Evolutionary conservation across 2,888 invertebrate genomes (phyloP).

Genomic region (Alitta virens): DNA sequence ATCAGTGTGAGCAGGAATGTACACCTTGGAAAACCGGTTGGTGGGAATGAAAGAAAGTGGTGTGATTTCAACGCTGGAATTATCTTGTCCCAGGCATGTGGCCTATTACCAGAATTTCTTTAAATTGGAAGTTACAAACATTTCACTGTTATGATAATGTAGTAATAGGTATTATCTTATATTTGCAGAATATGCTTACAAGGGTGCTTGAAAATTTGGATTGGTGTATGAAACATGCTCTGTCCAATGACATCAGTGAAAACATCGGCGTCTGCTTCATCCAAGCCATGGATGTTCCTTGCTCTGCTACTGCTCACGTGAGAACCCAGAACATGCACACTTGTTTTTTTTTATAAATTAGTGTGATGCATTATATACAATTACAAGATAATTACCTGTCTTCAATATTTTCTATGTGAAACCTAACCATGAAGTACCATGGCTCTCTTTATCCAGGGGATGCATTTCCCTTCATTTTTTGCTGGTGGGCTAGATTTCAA

Average conservation of each 20-base stretch:
- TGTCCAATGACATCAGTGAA: conserved; percentile 77
- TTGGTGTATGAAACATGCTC: conserved; percentile 85
- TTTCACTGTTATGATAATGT: neutral
- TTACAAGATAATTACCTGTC: too few relatives aligned
- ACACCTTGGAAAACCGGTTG: conserved; percentile 70
- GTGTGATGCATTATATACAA: too few relatives aligned
- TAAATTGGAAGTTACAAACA: too few relatives aligned
- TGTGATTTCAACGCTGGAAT: conserved; percentile 76
- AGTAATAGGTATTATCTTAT: neutral
- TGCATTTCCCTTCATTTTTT: conserved; percentile 33
- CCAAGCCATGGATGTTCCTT: conserved; percentile 69
- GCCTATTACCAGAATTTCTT: neutral
- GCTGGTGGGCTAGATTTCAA: conserved; percentile 46
- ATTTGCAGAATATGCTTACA: conserved; percentile 67
- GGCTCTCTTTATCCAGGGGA: conserved; percentile 33
- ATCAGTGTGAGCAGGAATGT: conserved; percentile 83
- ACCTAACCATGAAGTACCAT: too few relatives aligned
- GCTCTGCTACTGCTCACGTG: conserved; percentile 47
- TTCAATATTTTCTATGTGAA: too few relatives aligned
- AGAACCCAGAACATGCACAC: too few relatives aligned
- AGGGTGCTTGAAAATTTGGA: conserved; percentile 76
- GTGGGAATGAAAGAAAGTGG: conserved; percentile 32
- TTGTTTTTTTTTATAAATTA: too few relatives aligned
- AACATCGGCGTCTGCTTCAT: conserved; percentile 85
- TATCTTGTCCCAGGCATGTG: conserved; percentile 71